Evolutionary conservation across 2,113 vertebrate genomes (phyloP), one percentile per base, ranked within the genome.

Genomic region (Vulpes lagopus): DNA sequence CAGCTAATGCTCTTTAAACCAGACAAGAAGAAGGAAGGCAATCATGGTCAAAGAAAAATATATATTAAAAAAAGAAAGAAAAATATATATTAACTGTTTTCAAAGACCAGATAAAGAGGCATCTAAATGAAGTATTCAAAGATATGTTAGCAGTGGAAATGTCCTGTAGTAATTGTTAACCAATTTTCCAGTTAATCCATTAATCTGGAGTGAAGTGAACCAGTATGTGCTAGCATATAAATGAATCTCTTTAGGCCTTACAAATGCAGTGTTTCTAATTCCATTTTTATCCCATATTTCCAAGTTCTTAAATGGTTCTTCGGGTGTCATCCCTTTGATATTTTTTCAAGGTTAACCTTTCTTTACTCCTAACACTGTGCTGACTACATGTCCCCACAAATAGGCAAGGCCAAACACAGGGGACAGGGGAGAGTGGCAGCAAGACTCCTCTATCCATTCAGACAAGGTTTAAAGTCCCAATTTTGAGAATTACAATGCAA

Each of bases 341-440:
- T 43, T 35, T 79, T 57, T 69, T 53, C 23, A 67, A 86, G 15
- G 1, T 43, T 35, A 74, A 43, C 3, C 0, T 20, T 38, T 69
- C 19, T 27, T 38, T 9, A 2, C 43, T 20, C 12, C 27, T 91
- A 8, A 60, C 0, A 14, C 17, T 62, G 11, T 30, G 16, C n/a
- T 57, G 32, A 17, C 3, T 16, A 1, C 3, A 8, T 51, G 20
- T 23, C 27, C 55, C 19, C 35, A 38, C 20, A 91, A 51, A n/a
- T 8, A 30, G 2, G 11, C 11, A 7, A 2, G 20, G 7, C 55
- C 17, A 19, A 64, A 17, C 6, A 9, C 49, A 0, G 8, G n/a
- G 19, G 8, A 43, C 15, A 53, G 20, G 9, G n/a, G 19, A 80
- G 1, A 4, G 4, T 3, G 0, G 0, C 0, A 35, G 23, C 62